Evolutionary conservation across 2,113 vertebrate genomes (phyloP).

Genomic region (Psittacula cyanocephala): DNA sequence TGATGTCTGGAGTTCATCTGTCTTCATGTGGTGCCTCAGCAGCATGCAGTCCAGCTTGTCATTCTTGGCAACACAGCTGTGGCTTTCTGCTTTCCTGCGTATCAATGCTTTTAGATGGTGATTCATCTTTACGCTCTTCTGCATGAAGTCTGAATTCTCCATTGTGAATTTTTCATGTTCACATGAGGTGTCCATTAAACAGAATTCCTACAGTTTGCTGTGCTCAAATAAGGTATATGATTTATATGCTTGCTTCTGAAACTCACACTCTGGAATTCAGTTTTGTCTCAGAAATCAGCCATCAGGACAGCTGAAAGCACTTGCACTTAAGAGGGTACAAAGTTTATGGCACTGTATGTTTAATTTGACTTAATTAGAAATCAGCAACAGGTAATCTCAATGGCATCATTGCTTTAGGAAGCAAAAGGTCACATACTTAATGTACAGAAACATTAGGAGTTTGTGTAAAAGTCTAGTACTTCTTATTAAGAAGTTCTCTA

Average conservation of each 20-base stretch:
- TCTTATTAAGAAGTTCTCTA: neutral
- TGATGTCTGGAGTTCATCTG: neutral
- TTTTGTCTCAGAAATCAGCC: neutral
- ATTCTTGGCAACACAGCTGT: neutral
- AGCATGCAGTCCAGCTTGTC: neutral
- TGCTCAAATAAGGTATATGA: neutral
- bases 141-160: neutral
- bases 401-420: neutral
- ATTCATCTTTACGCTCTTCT: neutral
- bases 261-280: neutral
- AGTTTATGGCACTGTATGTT: neutral
- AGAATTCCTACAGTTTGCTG: neutral
- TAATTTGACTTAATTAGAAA: neutral
- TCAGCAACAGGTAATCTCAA: neutral
- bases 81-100: neutral
- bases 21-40: neutral
- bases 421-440: neutral
- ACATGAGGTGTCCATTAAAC: neutral
- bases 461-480: neutral
- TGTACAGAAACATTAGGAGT: neutral
- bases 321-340: neutral
- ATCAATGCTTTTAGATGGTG: neutral
- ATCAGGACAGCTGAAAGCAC: neutral
- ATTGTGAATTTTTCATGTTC: neutral
- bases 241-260: neutral